Base-by-base conservation (phyloP, 2,797 vertebrate genomes). In the Falco berigora region DNA sequence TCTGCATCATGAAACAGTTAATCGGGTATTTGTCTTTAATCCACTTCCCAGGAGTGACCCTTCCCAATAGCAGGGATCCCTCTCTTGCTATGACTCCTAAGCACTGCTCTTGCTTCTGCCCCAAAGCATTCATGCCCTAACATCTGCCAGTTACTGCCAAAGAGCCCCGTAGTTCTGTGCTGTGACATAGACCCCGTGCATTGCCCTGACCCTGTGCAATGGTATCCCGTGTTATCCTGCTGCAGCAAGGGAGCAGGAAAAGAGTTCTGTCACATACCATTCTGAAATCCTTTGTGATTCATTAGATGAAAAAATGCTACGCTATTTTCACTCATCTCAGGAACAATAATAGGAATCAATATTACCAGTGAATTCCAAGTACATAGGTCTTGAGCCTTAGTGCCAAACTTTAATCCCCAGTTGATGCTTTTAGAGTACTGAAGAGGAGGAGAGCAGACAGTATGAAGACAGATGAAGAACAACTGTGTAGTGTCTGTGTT, bases 231-330 rank as follows among this genome's bases (percentile, higher is more conserved):
- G 47, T 61, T 3, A 19, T 61, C 56, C 55, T 46, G 1, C 56
- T 34, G 20, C 22, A 36, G 36, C 1, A 15, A 78, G 20, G 23
- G 58, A 76, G 25, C 1, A 8, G 49, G 47, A 20, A 56, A 14
- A 59, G 63, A 42, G 4, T 56, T 44, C 4, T 7, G 2, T 6
- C 68, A 32, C 4, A 1, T 6, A 28, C 67, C 66, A 0, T 17
- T 32, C n/a, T 69, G 23, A 55, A 90, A 69, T 58, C n/a, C 52
- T 64, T 36, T 55, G 6, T 52, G 62, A 12, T 64, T 61, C 21
- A 5, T 2, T 64, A 49, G 8, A 23, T 89, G 72, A 24, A 64
- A 74, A 64, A 14, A 55, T 27, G 25, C 46, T 58, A 38, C 11
- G 4, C 46, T 76, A 7, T 44, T 62, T 25, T 71, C 55, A 20